phyloP scores from a whole-genome alignment of 2,888 invertebrate species.

The Brachynemurus nebulosus region DNA sequence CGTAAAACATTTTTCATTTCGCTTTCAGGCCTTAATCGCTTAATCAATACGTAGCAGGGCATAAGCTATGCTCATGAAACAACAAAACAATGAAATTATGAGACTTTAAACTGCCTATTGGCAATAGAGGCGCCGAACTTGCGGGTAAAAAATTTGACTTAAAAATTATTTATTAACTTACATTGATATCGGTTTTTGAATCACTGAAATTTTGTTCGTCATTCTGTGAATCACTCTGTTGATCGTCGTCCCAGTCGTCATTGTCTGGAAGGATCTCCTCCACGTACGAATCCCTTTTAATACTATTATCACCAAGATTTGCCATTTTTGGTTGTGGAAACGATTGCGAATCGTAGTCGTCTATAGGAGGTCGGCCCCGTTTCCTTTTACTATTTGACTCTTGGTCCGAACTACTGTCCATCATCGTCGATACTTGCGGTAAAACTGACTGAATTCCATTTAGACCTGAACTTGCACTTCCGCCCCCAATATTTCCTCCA shows the following conservation, averaged over 20 bases:
- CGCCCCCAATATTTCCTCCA: background rate
- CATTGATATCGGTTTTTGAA: slow-evolving; percentile 5
- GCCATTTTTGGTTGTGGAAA: slow-evolving; percentile 39
- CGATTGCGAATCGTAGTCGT: slow-evolving; percentile 38
- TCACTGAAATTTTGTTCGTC: slow-evolving; percentile 7
- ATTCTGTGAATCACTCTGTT: slow-evolving; percentile 4
- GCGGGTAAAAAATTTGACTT: no score
- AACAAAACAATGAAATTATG: no score
- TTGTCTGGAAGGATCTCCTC: slow-evolving; percentile 8
- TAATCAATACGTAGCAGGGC: no score
- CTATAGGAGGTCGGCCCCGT: slow-evolving; percentile 52
- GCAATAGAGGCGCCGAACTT: no score
- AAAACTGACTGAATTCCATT: slow-evolving; percentile 26
- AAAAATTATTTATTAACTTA: slow-evolving; percentile 6
- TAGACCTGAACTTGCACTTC: slow-evolving; percentile 4
- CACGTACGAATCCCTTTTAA: slow-evolving; percentile 4
- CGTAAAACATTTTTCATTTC: no score
- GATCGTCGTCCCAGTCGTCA: slow-evolving; percentile 10
- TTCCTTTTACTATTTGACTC: slow-evolving; percentile 41
- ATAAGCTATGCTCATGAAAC: no score
- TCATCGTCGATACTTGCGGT: slow-evolving; percentile 31
- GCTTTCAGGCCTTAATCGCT: no score
- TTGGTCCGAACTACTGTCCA: slow-evolving; percentile 26
- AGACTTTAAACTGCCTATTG: no score
- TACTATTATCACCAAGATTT: slow-evolving; percentile 32